Evolutionary conservation across 2,888 invertebrate genomes (phyloP).

Genomic region (Amphiduros pacificus): DNA sequence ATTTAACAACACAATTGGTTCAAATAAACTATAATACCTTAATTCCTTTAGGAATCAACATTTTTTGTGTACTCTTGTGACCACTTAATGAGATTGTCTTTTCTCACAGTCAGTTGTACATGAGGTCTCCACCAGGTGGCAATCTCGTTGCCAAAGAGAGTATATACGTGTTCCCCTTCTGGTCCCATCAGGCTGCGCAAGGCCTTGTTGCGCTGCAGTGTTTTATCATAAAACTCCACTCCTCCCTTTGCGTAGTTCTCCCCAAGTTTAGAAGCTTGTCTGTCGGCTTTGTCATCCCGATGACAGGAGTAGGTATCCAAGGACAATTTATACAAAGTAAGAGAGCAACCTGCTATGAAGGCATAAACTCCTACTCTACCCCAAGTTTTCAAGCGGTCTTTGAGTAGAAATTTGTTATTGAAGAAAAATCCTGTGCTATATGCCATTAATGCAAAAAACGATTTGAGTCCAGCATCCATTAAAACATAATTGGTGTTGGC

Average conservation of each 20-base stretch:
- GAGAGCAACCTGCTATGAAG: constrained; percentile 65
- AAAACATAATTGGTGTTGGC: constrained; percentile 67
- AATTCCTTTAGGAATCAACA: no score
- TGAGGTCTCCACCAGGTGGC: constrained; percentile 18
- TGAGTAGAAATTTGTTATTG: constrained; percentile 66
- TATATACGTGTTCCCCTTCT: constrained; percentile 59
- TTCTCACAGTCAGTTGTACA: constrained; percentile 15
- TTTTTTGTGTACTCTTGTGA: no score
- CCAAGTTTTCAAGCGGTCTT: constrained; percentile 60
- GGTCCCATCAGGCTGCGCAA: constrained; percentile 70
- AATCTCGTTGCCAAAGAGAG: constrained; percentile 21
- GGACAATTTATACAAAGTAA: constrained; percentile 68
- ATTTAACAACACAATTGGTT: no score
- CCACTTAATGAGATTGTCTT: constrained; percentile 20
- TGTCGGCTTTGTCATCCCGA: constrained; percentile 70
- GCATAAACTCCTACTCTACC: constrained; percentile 65
- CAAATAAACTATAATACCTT: no score
- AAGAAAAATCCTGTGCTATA: constrained; percentile 63
- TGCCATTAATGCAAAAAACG: constrained; percentile 37
- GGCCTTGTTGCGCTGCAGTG: constrained; percentile 74
- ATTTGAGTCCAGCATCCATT: constrained; percentile 65
- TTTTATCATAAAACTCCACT: constrained; percentile 75
- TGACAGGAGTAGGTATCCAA: constrained; percentile 70
- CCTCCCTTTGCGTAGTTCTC: constrained; percentile 73
- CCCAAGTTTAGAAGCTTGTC: constrained; percentile 67